phyloP scores from a whole-genome alignment of 2,888 invertebrate species.

The Dryocosmus kuriphilus region DNA sequence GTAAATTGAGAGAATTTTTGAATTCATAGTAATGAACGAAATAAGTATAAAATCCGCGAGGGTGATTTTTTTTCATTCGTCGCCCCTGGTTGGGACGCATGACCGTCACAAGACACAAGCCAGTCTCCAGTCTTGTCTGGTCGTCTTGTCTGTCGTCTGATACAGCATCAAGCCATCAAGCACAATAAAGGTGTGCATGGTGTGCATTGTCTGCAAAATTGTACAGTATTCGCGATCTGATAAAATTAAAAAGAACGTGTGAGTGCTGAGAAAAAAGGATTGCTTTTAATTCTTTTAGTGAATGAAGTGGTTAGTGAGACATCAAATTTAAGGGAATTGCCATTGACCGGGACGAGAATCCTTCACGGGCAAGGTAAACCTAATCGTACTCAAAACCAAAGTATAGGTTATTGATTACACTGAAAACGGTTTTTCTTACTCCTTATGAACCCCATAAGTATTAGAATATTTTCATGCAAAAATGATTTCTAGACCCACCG shows the following conservation, averaged over 20 bases:
- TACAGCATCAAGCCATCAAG: conserved; percentile 40
- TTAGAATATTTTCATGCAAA: neutral
- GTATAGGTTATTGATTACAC: conserved; percentile 17
- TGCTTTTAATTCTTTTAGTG: conserved; percentile 3
- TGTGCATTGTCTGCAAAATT: neutral
- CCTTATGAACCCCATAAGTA: neutral
- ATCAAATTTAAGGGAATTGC: conserved; percentile 1
- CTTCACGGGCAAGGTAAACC: conserved; percentile 22
- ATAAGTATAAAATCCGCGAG: neutral
- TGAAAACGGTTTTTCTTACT: neutral
- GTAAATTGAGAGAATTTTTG: neutral
- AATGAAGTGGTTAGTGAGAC: conserved; percentile 14
- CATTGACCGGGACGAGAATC: conserved; percentile 19
- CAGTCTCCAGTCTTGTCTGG: too few species aligned
- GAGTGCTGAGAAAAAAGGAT: neutral
- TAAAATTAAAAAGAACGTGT: neutral
- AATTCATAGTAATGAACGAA: neutral
- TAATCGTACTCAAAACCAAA: neutral
- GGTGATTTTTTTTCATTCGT: neutral
- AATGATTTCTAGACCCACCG: neutral
- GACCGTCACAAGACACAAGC: too few species aligned
- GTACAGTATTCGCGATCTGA: neutral
- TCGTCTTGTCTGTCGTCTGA: too few species aligned
- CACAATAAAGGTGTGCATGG: neutral
- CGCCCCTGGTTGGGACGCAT: conserved; percentile 29